Evolutionary conservation across 2,113 vertebrate genomes (phyloP).

Genomic region (Prunella himalayana): DNA sequence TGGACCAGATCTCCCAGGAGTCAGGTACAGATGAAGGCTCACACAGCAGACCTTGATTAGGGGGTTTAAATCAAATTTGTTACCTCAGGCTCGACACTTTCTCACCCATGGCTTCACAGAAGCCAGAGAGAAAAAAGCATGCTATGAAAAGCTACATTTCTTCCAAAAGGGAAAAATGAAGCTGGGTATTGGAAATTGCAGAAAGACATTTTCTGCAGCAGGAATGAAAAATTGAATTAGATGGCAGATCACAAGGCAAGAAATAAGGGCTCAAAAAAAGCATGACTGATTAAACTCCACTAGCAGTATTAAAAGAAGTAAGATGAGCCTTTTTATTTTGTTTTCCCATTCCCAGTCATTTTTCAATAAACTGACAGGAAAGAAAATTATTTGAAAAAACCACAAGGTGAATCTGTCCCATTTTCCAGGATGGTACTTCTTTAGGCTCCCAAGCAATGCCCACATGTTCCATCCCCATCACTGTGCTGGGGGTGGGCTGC

Average conservation of each 20-base stretch:
- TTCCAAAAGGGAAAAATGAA: constrained; percentile 4
- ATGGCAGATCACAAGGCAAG: background rate
- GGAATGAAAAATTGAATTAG: background rate
- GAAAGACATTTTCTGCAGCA: background rate
- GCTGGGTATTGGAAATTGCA: background rate
- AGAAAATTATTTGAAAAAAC: background rate
- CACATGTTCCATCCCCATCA: too few relatives aligned
- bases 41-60: background rate
- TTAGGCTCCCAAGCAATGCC: background rate
- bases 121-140: background rate
- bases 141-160: background rate
- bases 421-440: background rate
- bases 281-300: background rate
- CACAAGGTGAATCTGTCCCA: background rate
- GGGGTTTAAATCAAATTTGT: background rate
- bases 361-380: background rate
- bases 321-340: background rate
- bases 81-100: background rate
- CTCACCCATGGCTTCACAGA: background rate
- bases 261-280: background rate
- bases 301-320: background rate
- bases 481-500: rapidly evolving
- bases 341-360: background rate
- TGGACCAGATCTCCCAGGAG: background rate
- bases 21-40: background rate